Evolutionary conservation across 2,113 vertebrate genomes (phyloP), one percentile per base, ranked within the genome.

Genomic region (Amazona vittata): DNA sequence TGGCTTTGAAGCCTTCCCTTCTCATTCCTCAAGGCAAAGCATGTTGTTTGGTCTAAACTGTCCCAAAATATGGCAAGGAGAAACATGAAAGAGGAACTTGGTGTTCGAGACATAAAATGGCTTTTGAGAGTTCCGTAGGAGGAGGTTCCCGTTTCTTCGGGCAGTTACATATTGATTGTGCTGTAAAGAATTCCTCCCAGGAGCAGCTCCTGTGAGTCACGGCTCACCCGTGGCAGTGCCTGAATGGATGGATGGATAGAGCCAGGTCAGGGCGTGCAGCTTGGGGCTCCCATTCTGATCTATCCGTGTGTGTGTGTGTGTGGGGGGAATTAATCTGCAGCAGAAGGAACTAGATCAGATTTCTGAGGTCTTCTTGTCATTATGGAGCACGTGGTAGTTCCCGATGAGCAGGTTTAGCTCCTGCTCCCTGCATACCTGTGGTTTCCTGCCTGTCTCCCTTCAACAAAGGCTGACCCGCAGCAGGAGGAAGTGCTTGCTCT

Each of bases 1-100:
- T 39, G 11, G 19, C 18, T 18, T 71, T 0, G 1, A 60, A 11
- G 25, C 60, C 41, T 70, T 47, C 67, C 60, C 68, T 53, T 47
- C 63, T 60, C 63, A 11, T 35, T 35, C 63, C 46, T 76, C 41
- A 26, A 33, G 50, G 57, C 62, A 75, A 47, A 69, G 15, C 57
- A 46, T 3, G 3, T 22, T 77, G 5, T 35, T 89, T 11, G 41
- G 12, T 46, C 59, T 76, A 17, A 95, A 64, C 63, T 24, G n/a
- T 33, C 86, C 75, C 63, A 73, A 93, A 88, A 24, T 22, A 53
- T 0, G 6, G 35, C 78, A 35, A 77, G 76, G 37, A 90, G 89
- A 92, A 92, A 13, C 31, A 2, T 18, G 62, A 86, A 95, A 93
- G 96, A 59, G 96, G 90, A 97, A 95, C 87, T 83, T 17, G 49